These are phyloP conservation scores for Drosophila nebulosa DNA, from an alignment of 1,140 invertebrate genomes.

Conservation along the genomic window DNA sequence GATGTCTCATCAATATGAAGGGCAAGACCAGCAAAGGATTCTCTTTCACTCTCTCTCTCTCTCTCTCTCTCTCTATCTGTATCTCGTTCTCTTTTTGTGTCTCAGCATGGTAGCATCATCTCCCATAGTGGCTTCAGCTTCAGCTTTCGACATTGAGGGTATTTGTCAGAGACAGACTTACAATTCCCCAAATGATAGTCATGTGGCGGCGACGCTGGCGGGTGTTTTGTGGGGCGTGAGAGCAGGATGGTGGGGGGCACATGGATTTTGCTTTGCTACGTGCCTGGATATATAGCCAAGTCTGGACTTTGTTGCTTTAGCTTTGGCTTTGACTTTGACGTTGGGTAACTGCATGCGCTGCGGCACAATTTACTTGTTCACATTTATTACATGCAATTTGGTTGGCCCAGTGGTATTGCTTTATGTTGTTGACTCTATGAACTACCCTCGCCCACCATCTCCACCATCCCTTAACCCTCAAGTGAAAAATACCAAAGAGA, in stretches of 20 bases:
- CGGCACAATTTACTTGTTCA: slow-evolving; percentile 61
- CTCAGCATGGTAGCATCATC: slow-evolving; percentile 6
- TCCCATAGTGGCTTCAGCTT: slow-evolving; percentile 21
- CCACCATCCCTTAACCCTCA: not conserved
- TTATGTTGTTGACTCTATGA: slow-evolving; percentile 39
- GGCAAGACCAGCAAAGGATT: slow-evolving; percentile 7
- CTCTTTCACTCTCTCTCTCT: slow-evolving; percentile 10
- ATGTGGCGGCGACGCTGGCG: slow-evolving; percentile 12
- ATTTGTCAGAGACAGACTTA: slow-evolving; percentile 60
- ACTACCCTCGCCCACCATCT: slow-evolving; percentile 14
- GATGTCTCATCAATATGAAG: slow-evolving; percentile 62
- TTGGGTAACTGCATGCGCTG: slow-evolving; percentile 31
- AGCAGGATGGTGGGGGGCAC: not conserved
- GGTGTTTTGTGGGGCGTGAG: not conserved
- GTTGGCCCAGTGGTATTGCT: slow-evolving; percentile 43
- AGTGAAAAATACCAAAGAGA: slow-evolving; percentile 10
- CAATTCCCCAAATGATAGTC: slow-evolving; percentile 63
- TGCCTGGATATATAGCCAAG: slow-evolving; percentile 20
- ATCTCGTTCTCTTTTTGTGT: not conserved
- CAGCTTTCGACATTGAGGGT: slow-evolving; percentile 48
- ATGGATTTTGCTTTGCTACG: slow-evolving; percentile 28
- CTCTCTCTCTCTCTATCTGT: not conserved
- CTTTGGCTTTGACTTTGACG: slow-evolving; percentile 40
- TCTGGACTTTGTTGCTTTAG: slow-evolving; percentile 20
- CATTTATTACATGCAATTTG: slow-evolving; percentile 72